phyloP scores from a whole-genome alignment of 2,113 vertebrate genomes.

The Hypocryptadius cinnamomeus region DNA sequence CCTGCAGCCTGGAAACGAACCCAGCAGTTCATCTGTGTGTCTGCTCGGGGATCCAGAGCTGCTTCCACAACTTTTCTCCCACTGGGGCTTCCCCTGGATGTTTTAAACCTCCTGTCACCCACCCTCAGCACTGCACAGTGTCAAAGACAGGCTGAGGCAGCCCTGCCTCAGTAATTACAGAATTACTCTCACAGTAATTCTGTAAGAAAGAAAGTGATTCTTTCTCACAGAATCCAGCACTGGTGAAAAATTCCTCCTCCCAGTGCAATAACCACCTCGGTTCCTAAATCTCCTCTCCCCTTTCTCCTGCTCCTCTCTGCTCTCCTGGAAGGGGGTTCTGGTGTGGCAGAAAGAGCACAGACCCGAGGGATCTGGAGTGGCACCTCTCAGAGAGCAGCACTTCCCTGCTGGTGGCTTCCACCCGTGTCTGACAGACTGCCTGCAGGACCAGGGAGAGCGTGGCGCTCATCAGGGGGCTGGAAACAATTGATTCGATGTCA shows the following conservation, averaged over 20 bases:
- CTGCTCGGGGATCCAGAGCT: not conserved
- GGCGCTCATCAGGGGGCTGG: not conserved
- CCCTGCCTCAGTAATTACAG: not conserved
- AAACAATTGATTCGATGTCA: slow-evolving; percentile 47
- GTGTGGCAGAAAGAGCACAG: not conserved
- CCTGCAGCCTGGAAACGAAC: not conserved
- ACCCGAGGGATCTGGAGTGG: not conserved
- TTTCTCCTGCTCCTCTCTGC: not conserved
- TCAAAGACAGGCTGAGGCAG: not conserved
- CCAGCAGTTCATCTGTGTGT: not conserved
- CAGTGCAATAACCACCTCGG: not conserved
- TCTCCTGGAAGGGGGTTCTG: not conserved
- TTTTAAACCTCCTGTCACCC: not conserved
- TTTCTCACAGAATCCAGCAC: not conserved
- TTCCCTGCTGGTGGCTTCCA: not conserved
- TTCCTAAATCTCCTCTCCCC: not conserved
- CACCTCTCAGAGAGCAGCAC: not conserved
- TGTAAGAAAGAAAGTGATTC: not conserved
- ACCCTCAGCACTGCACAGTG: not conserved
- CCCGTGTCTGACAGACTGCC: not conserved
- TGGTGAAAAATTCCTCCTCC: not conserved
- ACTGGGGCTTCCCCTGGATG: not conserved
- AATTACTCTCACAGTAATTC: not conserved
- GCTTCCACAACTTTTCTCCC: not conserved
- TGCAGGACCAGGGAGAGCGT: not conserved